Base-by-base conservation (phyloP, 2,888 invertebrate species). In the Cheilosia vernalis region DNA sequence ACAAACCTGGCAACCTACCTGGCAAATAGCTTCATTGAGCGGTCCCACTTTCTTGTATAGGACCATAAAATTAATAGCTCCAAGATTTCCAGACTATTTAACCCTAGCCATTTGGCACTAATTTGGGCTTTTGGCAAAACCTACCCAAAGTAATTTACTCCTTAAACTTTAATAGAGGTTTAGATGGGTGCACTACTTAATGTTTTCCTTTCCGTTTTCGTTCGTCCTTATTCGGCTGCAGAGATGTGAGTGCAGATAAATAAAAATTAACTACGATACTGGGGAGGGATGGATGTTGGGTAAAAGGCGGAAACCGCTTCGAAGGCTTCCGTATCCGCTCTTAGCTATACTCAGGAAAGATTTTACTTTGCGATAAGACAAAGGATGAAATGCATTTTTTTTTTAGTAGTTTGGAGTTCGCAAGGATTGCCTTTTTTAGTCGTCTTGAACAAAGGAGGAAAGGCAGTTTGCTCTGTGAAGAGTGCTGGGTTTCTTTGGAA, bases 21-120 rank as follows among this genome's bases (percentile, higher is more conserved):
- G 61, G 61, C 64, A 66, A 88, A 88, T 88, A 69, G 73, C 88
- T 87, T 87, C 85, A 88, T 88, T 87, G 78, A 77, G 72, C 86
- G 83, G 60, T 24, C 49, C 49, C 74, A 80, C 74, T 80, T 80
- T 13, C 37, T 80, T 73, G 73, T 60, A 61, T 56, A 74, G 72
- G 53, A 56, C 79, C 80, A 53, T 56, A 53, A 21, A 69, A 72
- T 53, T 63, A 86, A 86, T 86, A 73, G 82, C 77, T 72, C 66
- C 37, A 66, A 87, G 87, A 87, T 88, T 88, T 88, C 88, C 88
- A 88, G 87, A 78, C 88, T 88, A 87, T 88, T 88, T 88, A 88
- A 87, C 85, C 80, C 82, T 51, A 81, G 84, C 79, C 86, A 74
- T 81, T 86, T 74, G 67, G 55, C 64, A 79, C 58, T 76, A 80